Evolutionary conservation across 1,140 invertebrate species (phyloP).

Genomic region (Drosophila suzukii): DNA sequence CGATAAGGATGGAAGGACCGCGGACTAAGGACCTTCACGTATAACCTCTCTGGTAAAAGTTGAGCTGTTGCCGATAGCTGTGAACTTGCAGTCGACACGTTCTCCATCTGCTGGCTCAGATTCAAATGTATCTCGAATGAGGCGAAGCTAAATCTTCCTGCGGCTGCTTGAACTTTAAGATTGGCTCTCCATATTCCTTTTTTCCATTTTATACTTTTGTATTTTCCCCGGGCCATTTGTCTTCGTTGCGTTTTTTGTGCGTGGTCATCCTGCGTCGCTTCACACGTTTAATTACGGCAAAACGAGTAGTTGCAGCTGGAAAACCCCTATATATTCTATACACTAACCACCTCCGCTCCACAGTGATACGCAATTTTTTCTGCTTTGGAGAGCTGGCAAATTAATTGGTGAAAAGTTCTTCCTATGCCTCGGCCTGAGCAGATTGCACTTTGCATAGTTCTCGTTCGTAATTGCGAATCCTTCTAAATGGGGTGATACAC

Average conservation of each 20-base stretch:
- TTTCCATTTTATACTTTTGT: not conserved
- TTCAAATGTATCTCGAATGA: conserved; percentile 38
- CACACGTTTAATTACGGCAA: conserved; percentile 53
- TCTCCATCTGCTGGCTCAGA: conserved; percentile 38
- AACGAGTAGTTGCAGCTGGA: conserved; percentile 28
- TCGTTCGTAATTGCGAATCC: conserved; percentile 20
- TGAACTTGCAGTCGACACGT: conserved; percentile 35
- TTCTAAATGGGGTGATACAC: conserved; percentile 22
- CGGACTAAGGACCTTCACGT: conserved; percentile 6
- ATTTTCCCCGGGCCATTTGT: conserved; percentile 40
- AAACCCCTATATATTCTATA: not conserved
- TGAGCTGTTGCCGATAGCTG: conserved; percentile 26
- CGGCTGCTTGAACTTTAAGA: conserved; percentile 36
- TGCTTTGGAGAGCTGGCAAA: conserved; percentile 20
- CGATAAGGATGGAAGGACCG: conserved; percentile 32
- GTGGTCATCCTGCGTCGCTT: conserved; percentile 42
- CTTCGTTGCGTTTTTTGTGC: conserved; percentile 44
- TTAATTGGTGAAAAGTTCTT: conserved; percentile 28
- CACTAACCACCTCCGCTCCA: not conserved
- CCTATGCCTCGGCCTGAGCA: not conserved
- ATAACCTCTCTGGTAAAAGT: conserved; percentile 9
- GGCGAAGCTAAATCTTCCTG: conserved; percentile 16
- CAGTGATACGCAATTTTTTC: conserved; percentile 24
- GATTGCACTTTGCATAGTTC: conserved; percentile 10
- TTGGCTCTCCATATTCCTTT: conserved; percentile 7